Base-by-base conservation (phyloP, 2,888 invertebrate species). In the Cepaea hortensis region DNA sequence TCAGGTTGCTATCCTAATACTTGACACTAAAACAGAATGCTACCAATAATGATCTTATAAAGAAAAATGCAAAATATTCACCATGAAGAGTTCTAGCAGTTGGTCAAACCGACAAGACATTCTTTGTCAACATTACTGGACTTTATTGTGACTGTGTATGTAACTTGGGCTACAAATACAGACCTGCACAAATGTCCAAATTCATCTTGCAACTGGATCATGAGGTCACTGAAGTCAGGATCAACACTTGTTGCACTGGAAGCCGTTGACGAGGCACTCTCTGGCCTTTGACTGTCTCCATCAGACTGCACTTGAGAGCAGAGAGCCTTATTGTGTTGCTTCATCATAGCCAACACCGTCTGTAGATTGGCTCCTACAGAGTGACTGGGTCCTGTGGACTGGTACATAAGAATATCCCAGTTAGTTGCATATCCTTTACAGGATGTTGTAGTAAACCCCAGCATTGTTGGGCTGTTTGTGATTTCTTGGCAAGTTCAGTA, bases 301-400 rank as follows among this genome's bases (percentile, higher is more conserved):
- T 75, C 75, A 88, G 75, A 89, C 90, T 90, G 91, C 89, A 87
- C 88, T 86, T 84, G 88, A 18, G 91, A 90, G 89, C 94, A 94
- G 83, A 94, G 90, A 35, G 92, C 91, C 83, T 91, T 89, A 85
- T 93, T 94, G 92, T 94, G 94, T 9, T 89, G 89, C 91, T 94
- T 94, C 93, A 94, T 93, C 88, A 94, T 85, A 2, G 94, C 91
- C 70, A 94, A 88, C 11, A 94, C 94, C 87, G 92, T 91, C 91
- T 94, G 94, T 23, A 94, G 93, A 88, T 94, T 94, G 61, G 94
- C 93, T 55, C 93, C 92, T 3, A 94, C 91, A 18, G 93, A 91
- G 89, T 94, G 92, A 89, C 94, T 94, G 9, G 93, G 92, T 46
- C 91, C 90, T 20, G 93, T 93, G 46, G 94, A 93, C 94, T 94